Conservation (phyloP, 2,888 invertebrate species). For the Cyaniris semiargus region DNA sequence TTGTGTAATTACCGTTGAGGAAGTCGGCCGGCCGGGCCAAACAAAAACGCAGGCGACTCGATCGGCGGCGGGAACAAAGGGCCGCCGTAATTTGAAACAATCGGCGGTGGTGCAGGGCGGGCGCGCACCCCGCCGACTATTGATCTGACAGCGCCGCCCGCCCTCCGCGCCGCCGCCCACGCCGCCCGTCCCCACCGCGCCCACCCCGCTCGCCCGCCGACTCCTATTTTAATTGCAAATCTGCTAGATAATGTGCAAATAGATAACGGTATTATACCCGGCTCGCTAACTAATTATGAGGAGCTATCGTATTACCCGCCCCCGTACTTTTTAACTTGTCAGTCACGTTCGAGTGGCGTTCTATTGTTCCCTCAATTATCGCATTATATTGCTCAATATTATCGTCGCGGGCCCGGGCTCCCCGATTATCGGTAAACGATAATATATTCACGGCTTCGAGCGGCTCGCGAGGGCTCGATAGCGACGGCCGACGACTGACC, state of each 20-base stretch:
- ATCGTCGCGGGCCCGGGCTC: not conserved
- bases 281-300: conserved; percentile 74
- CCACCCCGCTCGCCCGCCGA: conserved; percentile 53
- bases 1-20: conserved; percentile 78
- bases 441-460: conserved; percentile 19
- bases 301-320: conserved; percentile 61
- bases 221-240: conserved; percentile 81
- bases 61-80: conserved; percentile 77
- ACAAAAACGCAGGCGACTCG: conserved; percentile 76
- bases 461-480: not conserved
- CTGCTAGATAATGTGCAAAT: conserved; percentile 80
- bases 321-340: conserved; percentile 46
- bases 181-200: conserved; percentile 46
- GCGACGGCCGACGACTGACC: not conserved
- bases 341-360: conserved; percentile 25
- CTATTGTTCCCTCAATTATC: conserved; percentile 29
- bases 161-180: conserved; percentile 48
- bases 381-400: conserved; percentile 11
- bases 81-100: conserved; percentile 79
- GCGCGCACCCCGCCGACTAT: conserved; percentile 76
- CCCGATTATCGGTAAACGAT: conserved; percentile 27
- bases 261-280: conserved; percentile 77
- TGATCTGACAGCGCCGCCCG: conserved; percentile 68
- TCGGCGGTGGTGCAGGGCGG: conserved; percentile 75
- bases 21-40: conserved; percentile 74